Evolutionary conservation across 2,888 invertebrate genomes (phyloP).

Genomic region (Scaptodrosophila latifasciaeformis): DNA sequence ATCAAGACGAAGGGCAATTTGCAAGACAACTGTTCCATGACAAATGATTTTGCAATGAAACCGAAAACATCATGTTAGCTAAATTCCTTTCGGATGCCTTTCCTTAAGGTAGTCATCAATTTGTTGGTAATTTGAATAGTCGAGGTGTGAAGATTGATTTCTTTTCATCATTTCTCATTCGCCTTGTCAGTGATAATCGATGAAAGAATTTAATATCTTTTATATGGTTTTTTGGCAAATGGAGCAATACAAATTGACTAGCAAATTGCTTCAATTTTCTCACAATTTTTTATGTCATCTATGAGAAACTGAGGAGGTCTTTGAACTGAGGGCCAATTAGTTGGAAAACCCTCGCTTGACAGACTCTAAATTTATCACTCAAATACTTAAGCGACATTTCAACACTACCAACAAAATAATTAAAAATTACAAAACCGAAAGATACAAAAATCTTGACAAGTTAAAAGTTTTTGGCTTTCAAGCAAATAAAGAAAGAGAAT

Average conservation of each 20-base stretch:
- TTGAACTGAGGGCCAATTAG: neutral
- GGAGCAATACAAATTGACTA: constrained; percentile 16
- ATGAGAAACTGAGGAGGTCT: neutral
- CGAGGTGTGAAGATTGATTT: constrained; percentile 51
- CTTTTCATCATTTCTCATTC: constrained; percentile 4
- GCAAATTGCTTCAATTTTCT: constrained; percentile 12
- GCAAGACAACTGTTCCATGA: constrained; percentile 33
- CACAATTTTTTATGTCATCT: too few relatives aligned
- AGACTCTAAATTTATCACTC: constrained; percentile 1
- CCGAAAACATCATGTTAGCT: constrained; percentile 10
- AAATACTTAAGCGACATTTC: constrained; percentile 42
- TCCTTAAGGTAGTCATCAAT: constrained; percentile 11
- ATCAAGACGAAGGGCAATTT: constrained; percentile 43
- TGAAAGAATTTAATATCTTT: constrained; percentile 31
- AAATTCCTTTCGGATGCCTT: constrained; percentile 8
- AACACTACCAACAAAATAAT: constrained; percentile 45
- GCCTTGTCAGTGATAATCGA: neutral
- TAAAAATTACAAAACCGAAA: constrained; percentile 43
- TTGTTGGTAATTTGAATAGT: constrained; percentile 47
- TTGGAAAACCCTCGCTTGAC: neutral
- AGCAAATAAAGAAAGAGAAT: constrained; percentile 25
- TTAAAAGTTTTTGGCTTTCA: too few relatives aligned
- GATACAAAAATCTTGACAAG: too few relatives aligned
- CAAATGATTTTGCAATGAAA: constrained; percentile 23
- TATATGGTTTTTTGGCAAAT: constrained; percentile 43